Evolutionary conservation across 2,888 invertebrate genomes (phyloP).

Genomic region (Drosophila lacicola): DNA sequence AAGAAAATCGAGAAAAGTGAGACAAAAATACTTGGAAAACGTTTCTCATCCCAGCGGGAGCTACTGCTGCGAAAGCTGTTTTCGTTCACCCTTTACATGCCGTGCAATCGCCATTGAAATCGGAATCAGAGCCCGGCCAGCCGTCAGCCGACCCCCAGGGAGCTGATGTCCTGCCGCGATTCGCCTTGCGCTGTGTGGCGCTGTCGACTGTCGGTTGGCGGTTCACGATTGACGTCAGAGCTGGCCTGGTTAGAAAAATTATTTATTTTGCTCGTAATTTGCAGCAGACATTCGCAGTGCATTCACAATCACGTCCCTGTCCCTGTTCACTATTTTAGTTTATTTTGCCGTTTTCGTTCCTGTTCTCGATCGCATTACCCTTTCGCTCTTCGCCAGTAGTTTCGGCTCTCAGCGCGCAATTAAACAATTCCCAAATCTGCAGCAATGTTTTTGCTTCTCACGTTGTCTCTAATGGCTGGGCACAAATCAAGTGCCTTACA

Average conservation of each 20-base stretch:
- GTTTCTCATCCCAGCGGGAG: conserved; percentile 58
- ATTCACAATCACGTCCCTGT: conserved; percentile 25
- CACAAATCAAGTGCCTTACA: conserved; percentile 59
- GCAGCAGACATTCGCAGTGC: conserved; percentile 55
- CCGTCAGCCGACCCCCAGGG: conserved; percentile 60
- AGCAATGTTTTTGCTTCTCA: conserved; percentile 1
- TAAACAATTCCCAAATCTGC: conserved; percentile 32
- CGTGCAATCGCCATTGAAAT: conserved; percentile 54
- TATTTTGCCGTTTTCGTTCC: not conserved
- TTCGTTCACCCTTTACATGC: conserved; percentile 73
- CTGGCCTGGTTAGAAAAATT: conserved; percentile 42
- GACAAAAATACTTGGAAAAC: conserved; percentile 39
- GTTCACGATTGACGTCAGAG: conserved; percentile 47
- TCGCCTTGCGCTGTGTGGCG: conserved; percentile 50
- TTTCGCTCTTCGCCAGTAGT: conserved; percentile 1
- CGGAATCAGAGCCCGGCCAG: conserved; percentile 52
- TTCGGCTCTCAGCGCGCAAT: conserved; percentile 19
- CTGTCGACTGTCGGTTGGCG: conserved; percentile 12
- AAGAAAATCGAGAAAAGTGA: conserved; percentile 32
- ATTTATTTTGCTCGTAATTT: conserved; percentile 62
- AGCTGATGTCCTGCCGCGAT: conserved; percentile 67
- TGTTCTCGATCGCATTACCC: conserved; percentile 1
- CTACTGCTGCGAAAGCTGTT: conserved; percentile 45
- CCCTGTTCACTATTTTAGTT: not conserved
- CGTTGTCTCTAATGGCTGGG: conserved; percentile 30